Evolutionary conservation across 2,113 vertebrate genomes (phyloP), one percentile per base, ranked within the genome.

Genomic region (Chionis minor): DNA sequence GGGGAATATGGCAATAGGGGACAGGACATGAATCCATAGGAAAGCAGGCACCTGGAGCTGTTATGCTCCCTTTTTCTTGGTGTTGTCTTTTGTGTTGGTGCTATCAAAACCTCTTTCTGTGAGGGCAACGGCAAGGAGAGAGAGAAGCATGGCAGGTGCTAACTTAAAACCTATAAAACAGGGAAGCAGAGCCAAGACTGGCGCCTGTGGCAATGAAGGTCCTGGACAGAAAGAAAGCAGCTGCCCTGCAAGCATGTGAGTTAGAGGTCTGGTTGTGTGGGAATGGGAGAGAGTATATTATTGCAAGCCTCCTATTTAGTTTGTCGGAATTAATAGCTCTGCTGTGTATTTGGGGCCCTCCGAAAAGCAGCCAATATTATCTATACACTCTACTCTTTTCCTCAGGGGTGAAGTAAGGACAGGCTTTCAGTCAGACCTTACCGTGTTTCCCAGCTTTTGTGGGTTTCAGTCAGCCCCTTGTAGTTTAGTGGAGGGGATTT

Each of bases 391-490:
- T 17, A 7, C 9, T 81, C 24, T 92, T 94, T 80, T 91, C 85
- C 86, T 74, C 45, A 28, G 72, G 84, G 95, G 74, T 97, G 75
- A 97, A 61, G 49, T 84, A 80, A 97, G 95, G 96, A 96, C 96
- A 97, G 56, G 42, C 22, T 90, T 94, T 89, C 91, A 61, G 66
- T 56, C 65, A 94, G 84, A 91, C 42, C 16, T 92, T 73, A 61
- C 55, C 6, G 5, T 70, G 51, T 73, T 95, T 97, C 79, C 78
- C 65, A 94, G 90, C 63, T 65, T 73, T 72, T 97, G 93, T 81
- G 94, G 93, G 44, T 93, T 97, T 95, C 81, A 66, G 47, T 94
- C 89, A 79, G 71, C 55, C 66, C 82, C 88, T 86, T 65, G 58
- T 80, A 94, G 74, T 94, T 93, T 44, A 88, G 75, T 38, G 49